Evolutionary conservation across 2,113 vertebrate species (phyloP), one percentile per base, ranked within the genome.

Genomic region (Tinamus guttatus): DNA sequence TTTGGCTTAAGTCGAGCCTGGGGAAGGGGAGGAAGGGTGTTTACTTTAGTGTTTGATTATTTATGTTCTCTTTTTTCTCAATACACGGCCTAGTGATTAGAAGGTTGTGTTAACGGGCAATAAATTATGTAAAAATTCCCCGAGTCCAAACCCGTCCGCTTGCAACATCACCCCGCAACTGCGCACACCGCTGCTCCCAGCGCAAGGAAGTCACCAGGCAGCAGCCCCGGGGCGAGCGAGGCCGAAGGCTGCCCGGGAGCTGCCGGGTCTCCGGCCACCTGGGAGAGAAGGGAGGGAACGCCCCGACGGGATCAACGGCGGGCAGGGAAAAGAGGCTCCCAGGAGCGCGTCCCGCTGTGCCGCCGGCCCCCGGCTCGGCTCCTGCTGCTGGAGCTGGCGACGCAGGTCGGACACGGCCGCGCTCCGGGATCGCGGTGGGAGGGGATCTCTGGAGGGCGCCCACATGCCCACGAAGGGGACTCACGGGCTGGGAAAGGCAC

Each of bases 401-500:
- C 83, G 49, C 88, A 58, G 6, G 68, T 81, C 94, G 75, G 77
- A 70, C 89, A 56, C 51, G 60, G 93, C 22, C 85, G 83, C 5
- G 17, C 83, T 96, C 89, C 10, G 52, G 65, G 74, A 93, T 81
- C 95, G 86, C 86, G 79, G 91, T 68, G 90, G 93, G 95, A 97
- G 86, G 90, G 93, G 91, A 97, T 89, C 95, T 84, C 86, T 7
- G 1, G 81, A 94, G 94, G 89, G n/a, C n/a, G n/a, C n/a, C n/a
- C n/a, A n/a, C n/a, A n/a, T 91, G 75, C 96, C 45, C 96, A 73
- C 94, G 85, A 97, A 96, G 96, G 96, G 98, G 98, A 98, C 96
- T 98, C 98, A 98, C 97, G 89, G 95, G 97, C 98, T 98, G 98
- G 97, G 98, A 98, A 98, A 97, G 97, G 89, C 94, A 97, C 87